Evolutionary conservation across 2,888 invertebrate genomes (phyloP), one percentile per base, ranked within the genome.

Genomic region (Heteropelma amictum): DNA sequence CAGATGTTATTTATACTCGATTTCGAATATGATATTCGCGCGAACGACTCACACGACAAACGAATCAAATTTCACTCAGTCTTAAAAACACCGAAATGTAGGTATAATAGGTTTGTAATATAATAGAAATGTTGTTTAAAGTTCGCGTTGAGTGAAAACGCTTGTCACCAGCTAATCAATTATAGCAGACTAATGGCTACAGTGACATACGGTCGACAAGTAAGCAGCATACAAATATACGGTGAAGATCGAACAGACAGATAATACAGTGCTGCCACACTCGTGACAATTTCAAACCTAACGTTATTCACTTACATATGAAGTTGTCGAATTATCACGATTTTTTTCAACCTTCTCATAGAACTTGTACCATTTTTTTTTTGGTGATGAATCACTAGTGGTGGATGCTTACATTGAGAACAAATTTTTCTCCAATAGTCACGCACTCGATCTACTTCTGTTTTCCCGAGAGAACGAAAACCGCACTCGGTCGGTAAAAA

Each of bases 101-200:
- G 0, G 23, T 12, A 2, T 17, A n/a, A 42, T 12, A 60, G 19
- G 19, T 21, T 21, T 26, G 10, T 8, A 10, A 60, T 21, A 26
- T 30, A 60, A 10, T 8, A 7, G 2, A 26, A 56, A 10, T 14
- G 14, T 12, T 6, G 45, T n/a, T 4, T 30, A 30, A 19, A 6
- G 45, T 17, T 23, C 30, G 30, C 6, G 38, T 8, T 6, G 42
- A 17, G 35, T 21, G 65, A 47, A 54, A 63, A 21, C 28, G 72
- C 69, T 68, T 19, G 56, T 26, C 35, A 40, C 35, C 67, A 74
- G 74, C 72, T 71, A 53, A 54, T 64, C 35, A 65, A 80, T 71
- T 74, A 76, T 58, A 67, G 64, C 68, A 60, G 76, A 79, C 80
- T 53, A 68, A 63, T 64, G 76, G 70, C 70, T 60, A 65, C 76